Base-by-base conservation (phyloP, 2,797 vertebrate genomes). In the Trachops cirrhosus region DNA sequence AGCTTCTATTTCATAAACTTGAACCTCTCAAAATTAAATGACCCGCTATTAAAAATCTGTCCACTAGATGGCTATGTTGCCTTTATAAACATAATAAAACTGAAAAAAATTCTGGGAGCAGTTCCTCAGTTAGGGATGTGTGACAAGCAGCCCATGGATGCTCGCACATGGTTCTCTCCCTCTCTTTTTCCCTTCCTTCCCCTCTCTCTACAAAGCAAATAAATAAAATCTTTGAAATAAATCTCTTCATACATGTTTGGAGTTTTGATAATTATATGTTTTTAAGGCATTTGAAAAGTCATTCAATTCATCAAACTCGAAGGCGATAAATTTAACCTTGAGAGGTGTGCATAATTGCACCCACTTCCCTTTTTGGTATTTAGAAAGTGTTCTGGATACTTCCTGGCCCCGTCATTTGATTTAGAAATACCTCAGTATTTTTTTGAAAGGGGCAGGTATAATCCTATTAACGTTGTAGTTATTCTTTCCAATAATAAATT, bases 31-130 rank as follows among this genome's bases (percentile, higher is more conserved):
- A 68, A 59, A 86, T 46, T 84, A 86, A 86, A 84, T 9, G 39
- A 75, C 39, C 48, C 5, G 41, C 32, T 95, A 78, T 85, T 88
- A 88, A 93, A 67, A 82, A 26, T 77, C 9, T 86, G 18, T 52
- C 97, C 97, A 96, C 95, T 96, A 97, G 97, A 88, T 95, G 96
- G 97, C 96, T 6, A 34, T 94, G 34, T 93, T 92, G 78, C 44
- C 86, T 89, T 74, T 91, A 87, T 39, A 77, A 86, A 95, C 21
- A 74, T 6, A 57, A 59, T 87, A 57, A 86, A 86, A 48, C 24
- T 5, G 18, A 75, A 67, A 94, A 96, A 71, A 79, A 50, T 54
- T 93, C 46, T 84, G 48, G 11, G 46, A 57, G 0, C 59, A 59
- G 24, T 11, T 29, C 57, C 57, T 26, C 10, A 5, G 57, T 59